phyloP scores from a whole-genome alignment of 37 sponge, comb jelly and placozoan species.

The Crambe crambe region DNA sequence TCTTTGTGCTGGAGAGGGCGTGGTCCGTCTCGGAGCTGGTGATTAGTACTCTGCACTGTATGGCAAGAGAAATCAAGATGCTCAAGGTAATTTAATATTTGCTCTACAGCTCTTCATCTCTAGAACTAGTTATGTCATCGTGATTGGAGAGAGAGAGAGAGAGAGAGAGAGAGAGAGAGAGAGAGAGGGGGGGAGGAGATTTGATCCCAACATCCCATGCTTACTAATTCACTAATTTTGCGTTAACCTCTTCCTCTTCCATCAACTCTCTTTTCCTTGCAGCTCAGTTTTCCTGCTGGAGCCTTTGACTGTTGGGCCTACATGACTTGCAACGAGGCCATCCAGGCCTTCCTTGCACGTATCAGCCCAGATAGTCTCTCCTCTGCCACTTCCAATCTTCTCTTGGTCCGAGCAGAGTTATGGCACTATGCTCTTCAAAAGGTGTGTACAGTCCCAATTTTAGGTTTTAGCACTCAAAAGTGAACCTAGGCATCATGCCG shows the following conservation, averaged over 20 bases:
- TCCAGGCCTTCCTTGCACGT: conserved; percentile 50
- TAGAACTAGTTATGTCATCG: too few species aligned
- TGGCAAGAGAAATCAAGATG: conserved; percentile 54
- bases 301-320: conserved; percentile 75
- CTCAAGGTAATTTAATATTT: conserved; percentile 62
- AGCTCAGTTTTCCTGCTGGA: conserved; percentile 50
- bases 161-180: too few species aligned
- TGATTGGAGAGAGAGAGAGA: too few species aligned
- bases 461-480: too few species aligned
- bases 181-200: too few species aligned
- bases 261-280: too few species aligned
- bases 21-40: conserved; percentile 52
- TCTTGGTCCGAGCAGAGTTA: conserved; percentile 70
- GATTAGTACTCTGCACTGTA: conserved; percentile 61
- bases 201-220: too few species aligned
- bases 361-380: conserved; percentile 47
- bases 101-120: too few species aligned
- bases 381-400: conserved; percentile 45
- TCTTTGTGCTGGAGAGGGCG: conserved; percentile 40
- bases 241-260: too few species aligned
- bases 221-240: too few species aligned
- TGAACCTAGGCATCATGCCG: too few species aligned
- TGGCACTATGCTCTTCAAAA: conserved; percentile 82
- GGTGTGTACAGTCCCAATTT: too few species aligned
- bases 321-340: conserved; percentile 68